Conservation (phyloP, 2,113 vertebrate species). For the Stictonetta naevosa region DNA sequence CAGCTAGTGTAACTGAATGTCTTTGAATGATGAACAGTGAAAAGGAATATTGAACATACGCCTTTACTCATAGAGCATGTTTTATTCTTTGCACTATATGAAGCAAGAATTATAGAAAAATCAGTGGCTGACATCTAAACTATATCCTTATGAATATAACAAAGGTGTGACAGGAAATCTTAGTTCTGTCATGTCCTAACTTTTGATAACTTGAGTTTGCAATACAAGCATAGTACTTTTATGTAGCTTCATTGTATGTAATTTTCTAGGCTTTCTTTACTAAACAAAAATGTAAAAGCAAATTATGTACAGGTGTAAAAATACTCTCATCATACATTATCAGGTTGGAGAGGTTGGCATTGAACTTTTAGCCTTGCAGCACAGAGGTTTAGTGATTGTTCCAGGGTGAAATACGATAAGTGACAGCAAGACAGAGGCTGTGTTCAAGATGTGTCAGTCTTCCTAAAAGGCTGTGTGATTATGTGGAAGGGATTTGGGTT, state of each 20-base stretch:
- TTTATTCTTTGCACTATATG: not conserved
- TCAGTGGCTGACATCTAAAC: not conserved
- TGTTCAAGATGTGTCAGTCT: not conserved
- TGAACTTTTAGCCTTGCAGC: not conserved
- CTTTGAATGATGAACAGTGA: not conserved
- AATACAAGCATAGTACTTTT: not conserved
- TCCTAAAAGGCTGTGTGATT: not conserved
- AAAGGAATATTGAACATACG: not conserved
- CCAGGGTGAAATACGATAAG: not conserved
- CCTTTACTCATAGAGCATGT: not conserved
- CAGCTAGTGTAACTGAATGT: not conserved
- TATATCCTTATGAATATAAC: not conserved
- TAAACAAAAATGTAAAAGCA: not conserved
- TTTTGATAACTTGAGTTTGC: not conserved
- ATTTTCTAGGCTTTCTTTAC: not conserved
- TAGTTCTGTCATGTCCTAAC: not conserved
- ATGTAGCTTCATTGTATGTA: not conserved
- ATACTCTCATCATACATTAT: not conserved
- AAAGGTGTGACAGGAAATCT: not conserved
- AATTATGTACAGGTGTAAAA: not conserved
- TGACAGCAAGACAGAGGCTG: not conserved
- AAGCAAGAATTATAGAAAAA: not conserved
- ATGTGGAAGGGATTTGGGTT: conserved; percentile 9
- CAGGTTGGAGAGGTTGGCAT: not conserved
- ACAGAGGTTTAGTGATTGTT: not conserved